A percentile compares a stretch with the other conserved stretches of the same genome.
These are phyloP conservation scores for Fringilla coelebs DNA, from an alignment of 2,797 vertebrate species.

Conservation along the genomic window DNA sequence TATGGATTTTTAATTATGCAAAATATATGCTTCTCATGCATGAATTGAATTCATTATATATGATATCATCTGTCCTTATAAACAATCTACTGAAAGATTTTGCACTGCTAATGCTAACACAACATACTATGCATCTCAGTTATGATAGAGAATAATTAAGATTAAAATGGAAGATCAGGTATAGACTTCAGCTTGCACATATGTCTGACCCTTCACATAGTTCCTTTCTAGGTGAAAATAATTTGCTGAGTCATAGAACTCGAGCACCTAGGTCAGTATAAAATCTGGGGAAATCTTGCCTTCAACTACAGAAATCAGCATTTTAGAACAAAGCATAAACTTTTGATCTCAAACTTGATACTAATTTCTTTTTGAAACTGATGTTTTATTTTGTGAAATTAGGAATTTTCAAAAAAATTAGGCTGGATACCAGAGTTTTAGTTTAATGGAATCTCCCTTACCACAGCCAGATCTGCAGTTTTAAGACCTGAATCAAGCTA, in stretches of 20 bases:
- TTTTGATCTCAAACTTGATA: background rate
- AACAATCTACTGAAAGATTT: background rate
- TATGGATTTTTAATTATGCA: background rate
- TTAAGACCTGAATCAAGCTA: background rate
- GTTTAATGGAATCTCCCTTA: background rate
- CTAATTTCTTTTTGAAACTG: background rate
- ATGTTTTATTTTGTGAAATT: background rate
- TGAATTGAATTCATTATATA: background rate
- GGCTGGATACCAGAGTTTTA: background rate
- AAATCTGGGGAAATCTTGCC: background rate
- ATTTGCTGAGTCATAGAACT: background rate
- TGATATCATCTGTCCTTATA: background rate
- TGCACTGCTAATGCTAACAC: background rate
- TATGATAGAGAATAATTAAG: background rate
- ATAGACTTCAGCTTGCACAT: background rate
- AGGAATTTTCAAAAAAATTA: background rate
- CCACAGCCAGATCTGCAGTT: background rate
- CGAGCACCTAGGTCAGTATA: background rate
- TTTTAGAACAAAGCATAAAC: background rate
- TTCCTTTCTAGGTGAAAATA: background rate
- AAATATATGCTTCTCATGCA: background rate
- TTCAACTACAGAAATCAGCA: background rate
- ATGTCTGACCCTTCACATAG: background rate
- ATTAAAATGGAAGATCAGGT: background rate
- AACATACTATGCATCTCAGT: background rate